phyloP scores from a whole-genome alignment of 2,888 invertebrate genomes.

The Coleophora flavipennella region DNA sequence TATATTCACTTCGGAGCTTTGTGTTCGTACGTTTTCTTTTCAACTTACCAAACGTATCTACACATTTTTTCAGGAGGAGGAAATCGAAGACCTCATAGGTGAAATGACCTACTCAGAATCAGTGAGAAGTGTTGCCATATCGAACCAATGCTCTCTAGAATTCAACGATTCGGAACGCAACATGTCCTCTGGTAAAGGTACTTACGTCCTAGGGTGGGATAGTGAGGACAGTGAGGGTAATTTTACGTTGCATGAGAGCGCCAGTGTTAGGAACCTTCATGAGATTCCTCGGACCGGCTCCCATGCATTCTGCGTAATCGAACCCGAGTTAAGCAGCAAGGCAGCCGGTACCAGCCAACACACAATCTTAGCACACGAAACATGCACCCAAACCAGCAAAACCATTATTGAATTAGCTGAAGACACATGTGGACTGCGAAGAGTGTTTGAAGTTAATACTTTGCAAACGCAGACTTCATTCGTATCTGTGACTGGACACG shows the following conservation, averaged over 20 bases:
- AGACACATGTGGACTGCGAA: slow-evolving; percentile 17
- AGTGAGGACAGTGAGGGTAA: slow-evolving; percentile 45
- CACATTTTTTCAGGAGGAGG: slow-evolving; percentile 36
- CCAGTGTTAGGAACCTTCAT: slow-evolving; percentile 26
- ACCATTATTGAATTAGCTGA: slow-evolving; percentile 67
- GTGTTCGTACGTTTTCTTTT: too few relatives aligned
- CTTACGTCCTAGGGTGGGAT: slow-evolving; percentile 50
- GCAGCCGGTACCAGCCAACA: slow-evolving; percentile 18
- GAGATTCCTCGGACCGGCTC: slow-evolving; percentile 11
- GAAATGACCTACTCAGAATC: slow-evolving; percentile 51
- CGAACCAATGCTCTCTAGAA: slow-evolving; percentile 48
- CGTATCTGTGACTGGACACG: slow-evolving; percentile 46
- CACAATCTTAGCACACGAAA: slow-evolving; percentile 41
- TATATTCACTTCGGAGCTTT: too few relatives aligned
- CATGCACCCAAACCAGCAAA: slow-evolving; percentile 72
- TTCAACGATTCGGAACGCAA: slow-evolving; percentile 54
- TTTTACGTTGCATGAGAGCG: slow-evolving; percentile 23
- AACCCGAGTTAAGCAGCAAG: slow-evolving; percentile 1
- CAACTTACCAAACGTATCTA: not conserved
- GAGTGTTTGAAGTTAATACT: slow-evolving; percentile 20
- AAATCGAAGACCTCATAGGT: slow-evolving; percentile 50
- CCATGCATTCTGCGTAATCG: slow-evolving; percentile 17
- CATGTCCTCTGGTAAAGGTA: slow-evolving; percentile 53
- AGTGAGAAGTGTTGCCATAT: slow-evolving; percentile 56
- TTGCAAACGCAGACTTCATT: slow-evolving; percentile 59